phyloP scores from a whole-genome alignment of 2,888 invertebrate genomes.

The Drosophila testacea region DNA sequence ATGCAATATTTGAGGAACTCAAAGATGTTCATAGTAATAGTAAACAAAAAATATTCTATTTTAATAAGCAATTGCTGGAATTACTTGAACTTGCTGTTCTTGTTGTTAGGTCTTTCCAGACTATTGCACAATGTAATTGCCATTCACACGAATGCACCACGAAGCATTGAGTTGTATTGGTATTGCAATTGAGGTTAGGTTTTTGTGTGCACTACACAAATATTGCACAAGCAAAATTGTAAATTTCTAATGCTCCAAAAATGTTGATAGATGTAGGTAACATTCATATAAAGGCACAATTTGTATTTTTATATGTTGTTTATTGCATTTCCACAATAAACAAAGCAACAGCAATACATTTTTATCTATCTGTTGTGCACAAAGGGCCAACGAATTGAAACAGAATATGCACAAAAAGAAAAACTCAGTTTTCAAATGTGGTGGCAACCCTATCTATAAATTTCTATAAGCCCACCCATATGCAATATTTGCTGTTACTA shows the following conservation, averaged over 20 bases:
- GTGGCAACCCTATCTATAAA: constrained; percentile 5
- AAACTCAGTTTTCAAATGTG: constrained; percentile 2
- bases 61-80: constrained; percentile 5
- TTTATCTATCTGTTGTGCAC: constrained; percentile 13
- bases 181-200: constrained; percentile 6
- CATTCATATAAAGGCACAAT: constrained; percentile 8
- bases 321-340: constrained; percentile 8
- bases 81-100: background rate
- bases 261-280: constrained; percentile 2
- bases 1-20: background rate
- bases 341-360: constrained; percentile 3
- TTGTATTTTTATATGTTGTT: constrained; percentile 1
- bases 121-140: constrained; percentile 36
- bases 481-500: background rate
- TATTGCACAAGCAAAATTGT: constrained; percentile 12
- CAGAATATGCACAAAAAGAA: constrained; percentile 5
- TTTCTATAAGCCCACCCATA: background rate
- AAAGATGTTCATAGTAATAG: background rate
- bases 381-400: constrained; percentile 13
- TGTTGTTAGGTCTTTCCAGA: constrained; percentile 15
- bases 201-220: constrained; percentile 4
- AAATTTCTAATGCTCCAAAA: constrained; percentile 25
- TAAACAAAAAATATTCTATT: background rate
- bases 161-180: constrained; percentile 1
- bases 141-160: constrained; percentile 19